These are phyloP conservation scores for Plectropomus leopardus DNA, from an alignment of 2,113 vertebrate genomes.

Conservation along the genomic window DNA sequence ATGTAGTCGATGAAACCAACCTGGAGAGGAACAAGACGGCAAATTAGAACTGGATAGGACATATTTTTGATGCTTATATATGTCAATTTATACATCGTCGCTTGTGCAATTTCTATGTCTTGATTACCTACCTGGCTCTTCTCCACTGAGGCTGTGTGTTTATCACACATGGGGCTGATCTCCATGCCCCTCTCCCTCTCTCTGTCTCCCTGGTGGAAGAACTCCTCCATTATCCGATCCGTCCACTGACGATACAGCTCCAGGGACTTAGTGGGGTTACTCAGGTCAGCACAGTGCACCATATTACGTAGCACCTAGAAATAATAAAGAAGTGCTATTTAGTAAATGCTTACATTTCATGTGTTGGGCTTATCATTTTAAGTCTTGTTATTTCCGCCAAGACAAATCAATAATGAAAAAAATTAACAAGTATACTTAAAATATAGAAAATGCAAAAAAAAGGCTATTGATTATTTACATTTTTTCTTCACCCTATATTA, in stretches of 20 bases:
- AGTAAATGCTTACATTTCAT: not conserved
- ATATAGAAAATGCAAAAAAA: too few relatives aligned
- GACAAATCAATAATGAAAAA: too few relatives aligned
- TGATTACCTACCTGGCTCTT: conserved; percentile 92
- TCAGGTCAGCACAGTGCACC: conserved; percentile 98
- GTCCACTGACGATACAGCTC: conserved; percentile 99
- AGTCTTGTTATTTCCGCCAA: not conserved
- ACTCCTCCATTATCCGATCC: conserved; percentile 98
- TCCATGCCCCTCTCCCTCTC: conserved; percentile 98
- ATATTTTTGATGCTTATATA: not conserved
- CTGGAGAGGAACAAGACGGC: conserved; percentile 73
- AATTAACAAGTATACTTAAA: too few relatives aligned
- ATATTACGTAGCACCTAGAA: conserved; percentile 96
- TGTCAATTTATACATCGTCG: not conserved
- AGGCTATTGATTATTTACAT: too few relatives aligned
- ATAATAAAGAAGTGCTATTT: not conserved
- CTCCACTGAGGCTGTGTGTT: conserved; percentile 97
- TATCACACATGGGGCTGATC: conserved; percentile 99
- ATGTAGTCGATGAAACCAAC: conserved; percentile 99
- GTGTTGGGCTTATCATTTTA: not conserved
- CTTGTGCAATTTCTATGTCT: not conserved
- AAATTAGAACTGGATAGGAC: not conserved
- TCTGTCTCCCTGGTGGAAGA: conserved; percentile 98
- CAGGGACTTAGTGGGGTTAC: conserved; percentile 98
- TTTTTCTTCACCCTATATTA: too few relatives aligned